Evolutionary conservation across 2,113 vertebrate species (phyloP).

Genomic region (Cromileptes altivelis): DNA sequence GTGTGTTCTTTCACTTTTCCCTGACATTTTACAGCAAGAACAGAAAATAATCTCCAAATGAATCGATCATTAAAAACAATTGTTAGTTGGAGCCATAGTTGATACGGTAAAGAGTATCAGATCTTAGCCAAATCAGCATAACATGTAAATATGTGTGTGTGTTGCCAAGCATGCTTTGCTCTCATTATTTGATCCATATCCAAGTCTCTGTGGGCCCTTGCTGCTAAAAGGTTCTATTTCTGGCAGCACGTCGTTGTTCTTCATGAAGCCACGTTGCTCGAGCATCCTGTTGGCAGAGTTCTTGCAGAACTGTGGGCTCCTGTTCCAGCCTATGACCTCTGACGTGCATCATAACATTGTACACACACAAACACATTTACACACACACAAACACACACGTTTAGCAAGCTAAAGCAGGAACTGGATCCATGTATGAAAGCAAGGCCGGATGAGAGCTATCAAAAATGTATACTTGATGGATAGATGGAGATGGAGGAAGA

Average conservation of each 20-base stretch:
- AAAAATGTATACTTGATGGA: slow-evolving; percentile 26
- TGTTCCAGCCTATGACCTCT: slow-evolving; percentile 55
- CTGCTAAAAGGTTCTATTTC: slow-evolving; percentile 72
- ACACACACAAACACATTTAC: slow-evolving; percentile 24
- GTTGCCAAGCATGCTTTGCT: slow-evolving; percentile 35
- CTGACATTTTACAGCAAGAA: background rate
- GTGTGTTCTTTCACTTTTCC: background rate
- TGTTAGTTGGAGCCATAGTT: background rate
- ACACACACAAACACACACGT: background rate
- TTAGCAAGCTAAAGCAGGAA: slow-evolving; percentile 5
- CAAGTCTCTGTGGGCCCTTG: slow-evolving; percentile 56
- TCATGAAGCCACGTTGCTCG: slow-evolving; percentile 43
- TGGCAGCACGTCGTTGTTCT: slow-evolving; percentile 47
- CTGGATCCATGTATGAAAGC: background rate
- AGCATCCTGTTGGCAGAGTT: slow-evolving; percentile 57
- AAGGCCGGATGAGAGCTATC: slow-evolving; percentile 15
- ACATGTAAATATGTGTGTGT: slow-evolving; percentile 15
- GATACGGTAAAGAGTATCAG: background rate
- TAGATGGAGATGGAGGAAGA: slow-evolving; percentile 45
- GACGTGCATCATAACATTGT: slow-evolving; percentile 18
- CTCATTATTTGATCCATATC: slow-evolving; percentile 61
- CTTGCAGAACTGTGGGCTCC: slow-evolving; percentile 42
- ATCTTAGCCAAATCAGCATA: slow-evolving; percentile 19
- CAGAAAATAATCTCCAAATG: background rate
- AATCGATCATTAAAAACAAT: background rate